Base-by-base conservation (phyloP, 2,797 vertebrate species). In the Enteromius afrohamiltoni region DNA sequence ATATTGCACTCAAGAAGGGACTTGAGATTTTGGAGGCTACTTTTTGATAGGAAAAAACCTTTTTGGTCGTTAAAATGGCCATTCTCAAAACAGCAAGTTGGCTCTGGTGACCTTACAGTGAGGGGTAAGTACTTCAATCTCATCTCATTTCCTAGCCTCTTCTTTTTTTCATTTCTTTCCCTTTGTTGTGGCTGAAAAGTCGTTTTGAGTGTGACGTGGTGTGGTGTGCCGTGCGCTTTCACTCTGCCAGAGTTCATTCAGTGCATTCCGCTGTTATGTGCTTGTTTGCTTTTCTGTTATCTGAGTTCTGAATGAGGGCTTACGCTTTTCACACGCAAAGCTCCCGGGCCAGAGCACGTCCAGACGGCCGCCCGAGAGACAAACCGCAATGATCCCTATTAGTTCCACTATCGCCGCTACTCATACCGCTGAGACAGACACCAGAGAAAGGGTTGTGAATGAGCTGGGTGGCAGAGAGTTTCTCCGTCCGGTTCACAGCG, bases 231-330 rank as follows among this genome's bases (percentile, higher is more conserved):
- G 71, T 14, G 70, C 45, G 45, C 34, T 60, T 58, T 60, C 60
- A n/a, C 74, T 45, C 71, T 58, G 29, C 16, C 77, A 47, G 84
- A 85, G 88, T 89, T 89, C 87, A 88, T 74, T 80, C 85, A 78
- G 87, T 87, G 84, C 82, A 21, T 88, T 85, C 84, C 53, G 19
- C 77, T 45, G 60, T 74, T 68, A 86, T 23, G 58, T 45, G 80
- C 75, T 87, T 88, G 88, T 87, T 89, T 88, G 85, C 88, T 85
- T 89, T 89, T 80, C 86, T 88, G 83, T 89, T 89, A 86, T 86
- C 88, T 11, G 62, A 89, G 82, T 86, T 82, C 79, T 88, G 82
- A 88, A 89, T 88, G 85, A 86, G 86, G 80, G 81, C 77, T 85
- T 77, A 86, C 55, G 77, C 81, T 86, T 86, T 82, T 85, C 86